phyloP scores from a whole-genome alignment of 1,140 invertebrate genomes.

The Rhopalosiphum maidis region DNA sequence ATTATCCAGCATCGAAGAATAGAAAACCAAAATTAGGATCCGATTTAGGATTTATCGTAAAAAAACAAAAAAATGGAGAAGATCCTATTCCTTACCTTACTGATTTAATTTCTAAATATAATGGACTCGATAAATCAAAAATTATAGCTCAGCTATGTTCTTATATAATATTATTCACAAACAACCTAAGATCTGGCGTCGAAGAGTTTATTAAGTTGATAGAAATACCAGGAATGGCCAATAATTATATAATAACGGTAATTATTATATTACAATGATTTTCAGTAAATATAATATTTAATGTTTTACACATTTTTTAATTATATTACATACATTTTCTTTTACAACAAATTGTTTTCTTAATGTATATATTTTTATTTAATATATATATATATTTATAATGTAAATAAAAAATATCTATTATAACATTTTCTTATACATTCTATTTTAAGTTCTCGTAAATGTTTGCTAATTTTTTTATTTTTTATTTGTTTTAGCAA shows the following conservation, averaged over 20 bases:
- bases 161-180: conserved; percentile 14
- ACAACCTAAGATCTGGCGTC: conserved; percentile 32
- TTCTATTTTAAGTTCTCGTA: not conserved
- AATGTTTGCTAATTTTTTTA: not conserved
- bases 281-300: not conserved
- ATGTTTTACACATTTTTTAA: not conserved
- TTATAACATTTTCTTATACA: not conserved
- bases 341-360: too few species aligned
- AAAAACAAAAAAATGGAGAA: conserved; percentile 17
- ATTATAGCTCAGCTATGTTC: conserved; percentile 43
- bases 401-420: not conserved
- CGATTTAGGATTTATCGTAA: not conserved
- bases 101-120: not conserved
- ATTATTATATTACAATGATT: not conserved
- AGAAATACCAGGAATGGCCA: not conserved
- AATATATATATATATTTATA: not conserved
- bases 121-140: not conserved
- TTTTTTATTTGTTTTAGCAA: conserved; percentile 36
- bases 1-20: not conserved
- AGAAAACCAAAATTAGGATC: not conserved
- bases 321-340: not conserved
- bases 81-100: not conserved
- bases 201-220: conserved; percentile 33
- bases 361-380: not conserved
- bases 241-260: conserved; percentile 4